phyloP scores from a whole-genome alignment of 2,113 vertebrate genomes.

The Agapornis roseicollis region DNA sequence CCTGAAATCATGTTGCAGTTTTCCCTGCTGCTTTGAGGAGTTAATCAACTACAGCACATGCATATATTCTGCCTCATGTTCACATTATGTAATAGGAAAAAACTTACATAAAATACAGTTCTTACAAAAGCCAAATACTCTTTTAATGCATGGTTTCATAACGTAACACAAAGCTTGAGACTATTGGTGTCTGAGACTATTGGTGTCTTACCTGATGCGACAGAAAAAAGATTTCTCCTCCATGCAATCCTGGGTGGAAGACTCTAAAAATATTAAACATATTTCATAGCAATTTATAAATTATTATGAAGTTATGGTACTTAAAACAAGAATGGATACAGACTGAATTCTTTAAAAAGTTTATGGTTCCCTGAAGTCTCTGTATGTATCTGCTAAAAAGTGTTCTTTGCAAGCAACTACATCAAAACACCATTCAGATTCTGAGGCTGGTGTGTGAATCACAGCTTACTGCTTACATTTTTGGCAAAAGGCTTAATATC shows the following conservation, averaged over 20 bases:
- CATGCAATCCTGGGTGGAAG: conserved; percentile 84
- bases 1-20: background rate
- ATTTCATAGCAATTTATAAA: background rate
- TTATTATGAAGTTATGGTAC: background rate
- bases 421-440: background rate
- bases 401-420: background rate
- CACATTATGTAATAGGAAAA: background rate
- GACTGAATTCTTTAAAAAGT: background rate
- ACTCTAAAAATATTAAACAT: conserved; percentile 75
- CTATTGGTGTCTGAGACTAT: background rate
- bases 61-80: background rate
- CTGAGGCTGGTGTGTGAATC: background rate
- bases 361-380: background rate
- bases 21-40: background rate
- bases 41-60: background rate
- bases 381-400: background rate
- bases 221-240: conserved; percentile 97
- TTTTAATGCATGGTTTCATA: background rate
- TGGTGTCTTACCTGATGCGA: conserved; percentile 85
- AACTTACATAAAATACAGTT: background rate
- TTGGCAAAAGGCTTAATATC: background rate
- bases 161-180: background rate
- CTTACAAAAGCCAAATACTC: background rate
- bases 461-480: background rate
- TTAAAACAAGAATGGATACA: background rate